Conservation (phyloP, 2,797 vertebrate genomes). For the Platalea minor region DNA sequence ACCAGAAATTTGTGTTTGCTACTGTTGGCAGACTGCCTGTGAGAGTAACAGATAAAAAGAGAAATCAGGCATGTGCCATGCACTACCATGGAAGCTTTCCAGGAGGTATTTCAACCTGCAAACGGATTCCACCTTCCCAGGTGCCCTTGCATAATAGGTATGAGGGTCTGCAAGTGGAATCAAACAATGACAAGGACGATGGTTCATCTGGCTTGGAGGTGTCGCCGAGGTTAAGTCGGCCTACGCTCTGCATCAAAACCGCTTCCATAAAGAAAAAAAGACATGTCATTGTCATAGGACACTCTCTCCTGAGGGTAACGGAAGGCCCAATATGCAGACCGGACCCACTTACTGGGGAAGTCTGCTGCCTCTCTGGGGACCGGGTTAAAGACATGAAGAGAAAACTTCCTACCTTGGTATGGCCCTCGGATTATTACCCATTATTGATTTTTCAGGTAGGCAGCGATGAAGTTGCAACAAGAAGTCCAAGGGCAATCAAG, state of each 20-base stretch:
- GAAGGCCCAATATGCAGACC: too few species aligned
- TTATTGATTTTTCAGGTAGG: background rate
- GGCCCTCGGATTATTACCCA: background rate
- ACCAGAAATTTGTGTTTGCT: background rate
- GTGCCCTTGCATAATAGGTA: background rate
- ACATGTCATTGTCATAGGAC: too few species aligned
- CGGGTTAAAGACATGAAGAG: background rate
- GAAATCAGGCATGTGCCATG: background rate
- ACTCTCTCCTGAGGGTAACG: background rate
- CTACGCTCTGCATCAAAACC: fast-evolving
- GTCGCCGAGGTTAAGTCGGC: background rate
- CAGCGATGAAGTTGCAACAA: background rate
- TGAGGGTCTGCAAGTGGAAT: background rate
- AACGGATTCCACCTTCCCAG: background rate
- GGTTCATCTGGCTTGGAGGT: background rate
- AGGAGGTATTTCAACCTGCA: background rate
- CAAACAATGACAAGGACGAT: background rate
- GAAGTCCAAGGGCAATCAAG: background rate
- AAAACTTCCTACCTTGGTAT: background rate
- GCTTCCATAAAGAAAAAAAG: background rate
- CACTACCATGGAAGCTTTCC: background rate
- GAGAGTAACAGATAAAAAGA: background rate
- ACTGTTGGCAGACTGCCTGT: background rate
- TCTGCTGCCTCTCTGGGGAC: background rate
- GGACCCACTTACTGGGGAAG: too few species aligned